Evolutionary conservation across 2,888 invertebrate species (phyloP).

Genomic region (Caenorhabditis sulstoni): DNA sequence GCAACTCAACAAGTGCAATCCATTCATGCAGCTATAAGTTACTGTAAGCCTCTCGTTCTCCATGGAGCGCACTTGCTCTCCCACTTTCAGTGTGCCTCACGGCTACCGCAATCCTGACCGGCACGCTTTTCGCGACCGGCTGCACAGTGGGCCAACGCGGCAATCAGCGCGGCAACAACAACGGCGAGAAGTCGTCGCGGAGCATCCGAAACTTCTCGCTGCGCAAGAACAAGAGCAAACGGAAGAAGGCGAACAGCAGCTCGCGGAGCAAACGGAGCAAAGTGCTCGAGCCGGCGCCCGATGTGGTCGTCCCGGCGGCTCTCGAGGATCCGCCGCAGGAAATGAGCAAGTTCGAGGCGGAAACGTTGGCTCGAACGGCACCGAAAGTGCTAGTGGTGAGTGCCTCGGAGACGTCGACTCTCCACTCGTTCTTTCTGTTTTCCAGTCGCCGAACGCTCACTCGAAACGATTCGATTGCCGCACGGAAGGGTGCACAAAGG

Average conservation of each 20-base stretch:
- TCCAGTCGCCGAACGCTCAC: constrained; percentile 34
- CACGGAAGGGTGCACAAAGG: constrained; percentile 31
- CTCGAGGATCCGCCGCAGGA: not conserved
- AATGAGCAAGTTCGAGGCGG: constrained; percentile 25
- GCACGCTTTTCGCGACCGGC: not conserved
- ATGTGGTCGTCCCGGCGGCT: not conserved
- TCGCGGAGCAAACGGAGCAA: not conserved
- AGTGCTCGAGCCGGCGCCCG: not conserved
- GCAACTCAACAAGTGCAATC: not conserved
- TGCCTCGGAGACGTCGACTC: no score
- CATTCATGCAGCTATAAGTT: not conserved
- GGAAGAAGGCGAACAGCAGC: not conserved
- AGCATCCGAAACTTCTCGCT: not conserved
- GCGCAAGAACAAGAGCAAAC: not conserved
- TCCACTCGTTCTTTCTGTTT: constrained; percentile 8
- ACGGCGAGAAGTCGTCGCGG: not conserved
- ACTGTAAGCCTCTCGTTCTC: not conserved
- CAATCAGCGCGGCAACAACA: not conserved
- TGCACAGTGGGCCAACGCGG: not conserved
- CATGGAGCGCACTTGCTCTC: not conserved
- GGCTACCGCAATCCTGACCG: not conserved
- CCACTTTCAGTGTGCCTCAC: not conserved
- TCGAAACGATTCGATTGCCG: constrained; percentile 20
- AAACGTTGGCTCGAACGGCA: constrained; percentile 17
- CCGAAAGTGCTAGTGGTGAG: constrained; percentile 28